Percentiles rank a stretch among this genome's conserved stretches.
These are phyloP conservation scores for Salvelinus alpinus DNA, from an alignment of 2,113 vertebrate species.

Conservation along the genomic window DNA sequence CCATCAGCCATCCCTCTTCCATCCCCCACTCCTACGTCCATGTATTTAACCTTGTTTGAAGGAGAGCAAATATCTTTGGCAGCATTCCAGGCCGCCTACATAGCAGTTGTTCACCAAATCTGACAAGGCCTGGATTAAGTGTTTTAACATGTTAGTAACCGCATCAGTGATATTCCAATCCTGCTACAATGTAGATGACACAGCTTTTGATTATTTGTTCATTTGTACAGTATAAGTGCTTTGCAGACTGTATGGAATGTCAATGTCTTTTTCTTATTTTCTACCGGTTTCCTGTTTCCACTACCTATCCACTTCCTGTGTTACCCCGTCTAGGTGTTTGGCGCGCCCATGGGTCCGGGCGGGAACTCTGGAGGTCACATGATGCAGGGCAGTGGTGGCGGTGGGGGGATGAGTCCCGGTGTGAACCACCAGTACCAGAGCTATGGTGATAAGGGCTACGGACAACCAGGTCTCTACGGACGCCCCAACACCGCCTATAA, in stretches of 20 bases:
- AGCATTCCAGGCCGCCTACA: too few species aligned
- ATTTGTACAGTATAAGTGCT: too few species aligned
- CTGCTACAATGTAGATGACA: neutral
- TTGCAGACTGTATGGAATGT: too few species aligned
- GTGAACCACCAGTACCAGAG: conserved; percentile 82
- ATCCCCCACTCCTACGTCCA: neutral
- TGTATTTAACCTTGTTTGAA: neutral
- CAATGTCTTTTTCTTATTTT: neutral
- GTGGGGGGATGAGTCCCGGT: conserved; percentile 73
- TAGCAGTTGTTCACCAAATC: too few species aligned
- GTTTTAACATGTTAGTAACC: too few species aligned
- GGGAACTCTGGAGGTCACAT: conserved; percentile 86
- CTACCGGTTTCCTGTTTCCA: neutral
- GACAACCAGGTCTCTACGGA: conserved; percentile 84
- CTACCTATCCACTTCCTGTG: neutral
- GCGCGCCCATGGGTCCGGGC: conserved; percentile 88
- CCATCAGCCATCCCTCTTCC: neutral
- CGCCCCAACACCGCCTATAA: conserved; percentile 76
- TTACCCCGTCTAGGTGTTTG: conserved; percentile 77
- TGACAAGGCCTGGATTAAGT: too few species aligned
- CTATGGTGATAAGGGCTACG: conserved; percentile 85
- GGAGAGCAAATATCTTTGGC: too few species aligned
- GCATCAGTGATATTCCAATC: neutral
- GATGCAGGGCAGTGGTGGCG: conserved; percentile 81
- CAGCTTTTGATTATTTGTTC: too few species aligned